Percentiles rank a stretch among this genome's conserved stretches.
These are phyloP conservation scores for Autographa gamma DNA, from an alignment of 2,888 invertebrate genomes.

Conservation along the genomic window DNA sequence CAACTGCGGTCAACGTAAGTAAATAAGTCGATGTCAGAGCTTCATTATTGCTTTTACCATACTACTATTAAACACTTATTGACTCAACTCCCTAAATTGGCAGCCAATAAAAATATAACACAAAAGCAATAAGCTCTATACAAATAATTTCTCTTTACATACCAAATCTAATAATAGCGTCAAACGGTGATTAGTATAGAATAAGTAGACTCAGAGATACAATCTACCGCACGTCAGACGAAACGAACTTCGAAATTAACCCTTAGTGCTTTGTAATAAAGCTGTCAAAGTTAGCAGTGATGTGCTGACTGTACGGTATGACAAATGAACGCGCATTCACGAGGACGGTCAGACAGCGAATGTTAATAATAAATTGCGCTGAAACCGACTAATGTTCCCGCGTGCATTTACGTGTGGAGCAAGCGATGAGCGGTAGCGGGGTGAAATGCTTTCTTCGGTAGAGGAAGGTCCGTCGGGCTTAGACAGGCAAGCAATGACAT, in stretches of 20 bases:
- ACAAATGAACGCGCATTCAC: constrained; percentile 66
- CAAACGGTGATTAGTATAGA: constrained; percentile 47
- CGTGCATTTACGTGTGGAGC: constrained; percentile 29
- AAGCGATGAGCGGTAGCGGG: constrained; percentile 23
- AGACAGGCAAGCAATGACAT: background rate
- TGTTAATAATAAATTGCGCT: constrained; percentile 67
- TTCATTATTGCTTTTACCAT: background rate
- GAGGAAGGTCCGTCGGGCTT: background rate
- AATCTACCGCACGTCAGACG: background rate
- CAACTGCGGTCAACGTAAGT: too few relatives aligned
- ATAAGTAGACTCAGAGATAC: constrained; percentile 31
- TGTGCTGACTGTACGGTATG: constrained; percentile 42
- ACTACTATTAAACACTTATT: background rate
- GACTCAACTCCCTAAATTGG: background rate
- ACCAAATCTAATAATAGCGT: constrained; percentile 43
- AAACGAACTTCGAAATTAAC: background rate
- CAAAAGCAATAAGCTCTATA: constrained; percentile 15
- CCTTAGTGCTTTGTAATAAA: background rate
- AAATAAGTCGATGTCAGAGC: background rate
- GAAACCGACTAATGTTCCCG: constrained; percentile 51
- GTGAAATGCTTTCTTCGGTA: background rate
- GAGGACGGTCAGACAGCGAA: constrained; percentile 56
- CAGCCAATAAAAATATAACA: background rate
- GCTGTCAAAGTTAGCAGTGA: background rate
- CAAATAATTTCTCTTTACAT: constrained; percentile 22